These are phyloP conservation scores for Caradrina clavipalpis DNA, from an alignment of 2,888 invertebrate species.

Conservation along the genomic window DNA sequence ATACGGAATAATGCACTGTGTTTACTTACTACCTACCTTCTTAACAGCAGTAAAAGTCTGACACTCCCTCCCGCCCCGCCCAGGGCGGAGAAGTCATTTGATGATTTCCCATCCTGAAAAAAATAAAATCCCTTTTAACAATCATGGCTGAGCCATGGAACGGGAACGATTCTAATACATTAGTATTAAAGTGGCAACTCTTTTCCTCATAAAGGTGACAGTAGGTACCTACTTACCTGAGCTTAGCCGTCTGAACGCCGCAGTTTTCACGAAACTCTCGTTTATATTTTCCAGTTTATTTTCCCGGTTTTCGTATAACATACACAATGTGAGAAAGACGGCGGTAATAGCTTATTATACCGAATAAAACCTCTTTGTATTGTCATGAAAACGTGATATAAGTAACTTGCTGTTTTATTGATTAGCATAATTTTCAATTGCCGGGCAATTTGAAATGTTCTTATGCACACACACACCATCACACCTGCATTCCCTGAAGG, in stretches of 20 bases:
- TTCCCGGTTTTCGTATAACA: neutral
- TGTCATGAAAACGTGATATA: neutral
- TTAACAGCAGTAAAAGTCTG: too few species aligned
- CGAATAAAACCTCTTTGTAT: neutral
- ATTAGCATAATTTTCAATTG: slow-evolving; percentile 1
- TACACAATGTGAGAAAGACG: neutral
- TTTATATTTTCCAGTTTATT: neutral
- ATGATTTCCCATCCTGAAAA: too few species aligned
- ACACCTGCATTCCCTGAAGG: too few species aligned
- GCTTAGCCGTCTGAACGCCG: neutral
- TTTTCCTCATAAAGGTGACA: neutral
- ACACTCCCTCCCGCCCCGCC: too few species aligned
- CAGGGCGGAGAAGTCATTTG: too few species aligned
- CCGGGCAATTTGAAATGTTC: neutral
- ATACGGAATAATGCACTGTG: neutral
- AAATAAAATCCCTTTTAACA: too few species aligned
- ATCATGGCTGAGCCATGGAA: neutral
- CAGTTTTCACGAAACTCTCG: neutral
- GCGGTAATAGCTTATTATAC: neutral
- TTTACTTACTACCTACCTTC: neutral
- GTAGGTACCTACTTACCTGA: neutral
- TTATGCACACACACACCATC: too few species aligned
- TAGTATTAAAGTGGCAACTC: neutral
- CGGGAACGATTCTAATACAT: neutral
- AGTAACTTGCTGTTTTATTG: neutral